These are phyloP conservation scores for Dugesia japonica DNA, from an alignment of 2,888 invertebrate genomes.

Conservation along the genomic window DNA sequence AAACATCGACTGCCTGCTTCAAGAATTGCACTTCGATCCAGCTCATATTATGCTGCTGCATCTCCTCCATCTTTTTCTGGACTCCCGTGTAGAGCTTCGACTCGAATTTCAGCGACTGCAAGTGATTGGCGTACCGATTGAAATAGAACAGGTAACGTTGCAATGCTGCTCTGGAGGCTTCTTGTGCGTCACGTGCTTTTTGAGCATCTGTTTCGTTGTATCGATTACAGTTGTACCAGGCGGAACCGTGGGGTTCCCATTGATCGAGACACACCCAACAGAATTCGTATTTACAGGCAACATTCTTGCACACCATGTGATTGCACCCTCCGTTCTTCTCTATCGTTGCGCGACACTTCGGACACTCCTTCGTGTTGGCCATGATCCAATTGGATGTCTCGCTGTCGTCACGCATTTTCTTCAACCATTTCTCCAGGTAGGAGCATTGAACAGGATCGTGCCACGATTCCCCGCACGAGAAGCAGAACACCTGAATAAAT, in stretches of 20 bases:
- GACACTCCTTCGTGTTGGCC: slow-evolving; percentile 96
- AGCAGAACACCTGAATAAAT: slow-evolving; percentile 71
- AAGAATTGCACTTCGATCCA: slow-evolving; percentile 99
- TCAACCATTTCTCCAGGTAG: slow-evolving; percentile 81
- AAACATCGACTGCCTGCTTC: slow-evolving; percentile 63
- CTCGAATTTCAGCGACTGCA: slow-evolving; percentile 92
- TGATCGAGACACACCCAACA: slow-evolving; percentile 97
- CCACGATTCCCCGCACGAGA: slow-evolving; percentile 64
- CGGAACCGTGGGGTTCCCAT: slow-evolving; percentile 94
- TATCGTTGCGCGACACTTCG: slow-evolving; percentile 72
- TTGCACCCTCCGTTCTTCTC: slow-evolving; percentile 83
- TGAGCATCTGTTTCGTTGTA: no score
- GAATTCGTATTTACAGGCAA: slow-evolving; percentile 88
- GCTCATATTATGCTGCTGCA: slow-evolving; percentile 97
- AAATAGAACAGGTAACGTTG: slow-evolving; percentile 94
- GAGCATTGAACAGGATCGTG: slow-evolving; percentile 92
- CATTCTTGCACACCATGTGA: slow-evolving; percentile 97
- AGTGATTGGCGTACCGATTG: slow-evolving; percentile 96
- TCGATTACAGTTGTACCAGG: slow-evolving; percentile 93
- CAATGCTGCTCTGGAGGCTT: slow-evolving; percentile 72
- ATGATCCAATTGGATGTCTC: slow-evolving; percentile 99
- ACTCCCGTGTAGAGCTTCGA: slow-evolving; percentile 84
- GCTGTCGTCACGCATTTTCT: slow-evolving; percentile 95
- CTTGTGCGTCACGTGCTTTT: slow-evolving; percentile 89
- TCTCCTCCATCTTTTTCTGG: slow-evolving; percentile 95